phyloP scores from a whole-genome alignment of 2,113 vertebrate genomes.

The Galemys pyrenaicus region DNA sequence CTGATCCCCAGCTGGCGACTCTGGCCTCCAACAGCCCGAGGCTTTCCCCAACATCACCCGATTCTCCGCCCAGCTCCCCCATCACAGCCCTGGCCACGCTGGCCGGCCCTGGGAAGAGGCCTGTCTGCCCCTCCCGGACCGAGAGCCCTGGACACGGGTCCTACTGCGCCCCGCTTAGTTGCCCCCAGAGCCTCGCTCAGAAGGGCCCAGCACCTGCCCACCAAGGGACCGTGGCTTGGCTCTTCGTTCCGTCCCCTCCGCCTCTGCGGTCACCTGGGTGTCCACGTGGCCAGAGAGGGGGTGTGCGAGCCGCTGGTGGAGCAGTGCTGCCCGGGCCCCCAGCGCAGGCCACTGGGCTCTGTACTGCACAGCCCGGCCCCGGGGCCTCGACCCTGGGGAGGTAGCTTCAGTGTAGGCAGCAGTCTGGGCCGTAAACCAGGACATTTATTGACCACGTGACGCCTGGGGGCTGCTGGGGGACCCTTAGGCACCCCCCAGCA shows the following conservation, averaged over 20 bases:
- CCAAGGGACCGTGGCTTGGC: too few relatives aligned
- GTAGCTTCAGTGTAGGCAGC: not conserved
- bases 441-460: constrained; percentile 62
- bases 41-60: not conserved
- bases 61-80: not conserved
- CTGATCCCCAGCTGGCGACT: not conserved
- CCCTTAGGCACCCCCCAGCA: constrained; percentile 59
- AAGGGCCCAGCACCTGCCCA: too few relatives aligned
- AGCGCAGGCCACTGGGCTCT: not conserved
- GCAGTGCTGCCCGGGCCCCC: not conserved
- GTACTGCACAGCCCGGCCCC: not conserved
- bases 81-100: not conserved
- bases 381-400: not conserved
- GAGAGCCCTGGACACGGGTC: not conserved
- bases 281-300: not conserved
- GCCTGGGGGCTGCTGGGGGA: not conserved
- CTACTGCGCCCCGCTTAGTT: not conserved
- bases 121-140: not conserved
- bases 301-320: not conserved
- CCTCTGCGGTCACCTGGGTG: too few relatives aligned
- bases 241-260: too few relatives aligned
- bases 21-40: not conserved
- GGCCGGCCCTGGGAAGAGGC: not conserved
- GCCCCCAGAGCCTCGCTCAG: not conserved
- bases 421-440: not conserved